These are phyloP conservation scores for Propithecus deckenii DNA, from an alignment of 2,797 vertebrate species.

Conservation along the genomic window DNA sequence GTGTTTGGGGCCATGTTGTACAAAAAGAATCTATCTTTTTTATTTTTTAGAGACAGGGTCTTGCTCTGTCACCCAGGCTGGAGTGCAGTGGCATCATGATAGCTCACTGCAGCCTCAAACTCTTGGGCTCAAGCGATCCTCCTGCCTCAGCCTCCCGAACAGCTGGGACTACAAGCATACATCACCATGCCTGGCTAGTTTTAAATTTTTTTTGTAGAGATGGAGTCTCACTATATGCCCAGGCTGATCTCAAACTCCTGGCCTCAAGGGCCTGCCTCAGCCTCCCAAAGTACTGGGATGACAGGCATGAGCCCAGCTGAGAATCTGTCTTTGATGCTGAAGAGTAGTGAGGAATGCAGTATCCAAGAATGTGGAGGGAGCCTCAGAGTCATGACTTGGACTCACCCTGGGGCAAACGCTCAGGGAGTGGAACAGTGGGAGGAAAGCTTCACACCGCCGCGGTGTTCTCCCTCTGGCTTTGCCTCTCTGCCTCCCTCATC, in stretches of 20 bases:
- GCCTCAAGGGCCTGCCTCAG: background rate
- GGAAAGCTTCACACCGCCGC: rapidly evolving
- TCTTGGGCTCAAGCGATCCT: background rate
- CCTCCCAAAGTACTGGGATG: background rate
- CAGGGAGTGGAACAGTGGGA: background rate
- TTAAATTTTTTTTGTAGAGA: background rate
- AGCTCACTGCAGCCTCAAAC: background rate
- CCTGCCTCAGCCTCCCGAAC: background rate
- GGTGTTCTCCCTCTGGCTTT: background rate
- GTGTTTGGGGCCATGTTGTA: background rate
- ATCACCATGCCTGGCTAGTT: background rate
- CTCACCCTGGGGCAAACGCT: background rate
- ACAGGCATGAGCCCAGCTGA: background rate
- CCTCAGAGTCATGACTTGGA: background rate
- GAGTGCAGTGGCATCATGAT: background rate
- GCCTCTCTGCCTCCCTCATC: background rate
- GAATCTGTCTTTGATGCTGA: background rate
- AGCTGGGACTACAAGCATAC: background rate
- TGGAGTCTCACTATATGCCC: background rate
- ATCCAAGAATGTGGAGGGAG: background rate
- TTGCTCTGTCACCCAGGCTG: background rate
- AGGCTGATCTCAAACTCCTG: background rate
- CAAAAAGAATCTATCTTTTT: background rate
- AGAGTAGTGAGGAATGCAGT: background rate
- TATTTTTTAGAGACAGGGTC: background rate